phyloP scores from a whole-genome alignment of 2,888 invertebrate species.

The Spialia ferax region DNA sequence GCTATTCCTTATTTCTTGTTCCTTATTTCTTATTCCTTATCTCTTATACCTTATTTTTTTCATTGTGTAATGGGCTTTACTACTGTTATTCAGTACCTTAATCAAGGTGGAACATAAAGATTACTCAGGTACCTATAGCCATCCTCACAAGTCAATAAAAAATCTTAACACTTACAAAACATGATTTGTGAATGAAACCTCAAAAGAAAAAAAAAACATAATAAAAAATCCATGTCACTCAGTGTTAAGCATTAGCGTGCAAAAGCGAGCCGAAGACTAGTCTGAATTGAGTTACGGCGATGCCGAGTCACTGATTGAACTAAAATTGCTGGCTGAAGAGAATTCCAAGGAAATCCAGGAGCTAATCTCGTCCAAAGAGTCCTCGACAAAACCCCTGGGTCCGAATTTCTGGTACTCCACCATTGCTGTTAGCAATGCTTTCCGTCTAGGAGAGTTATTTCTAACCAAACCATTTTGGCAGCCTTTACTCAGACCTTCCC shows the following conservation, averaged over 20 bases:
- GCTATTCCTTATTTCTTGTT: too few relatives aligned
- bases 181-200: too few relatives aligned
- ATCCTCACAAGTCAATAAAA: too few relatives aligned
- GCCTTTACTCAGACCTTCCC: slow-evolving; percentile 94
- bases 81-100: too few relatives aligned
- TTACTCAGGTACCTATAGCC: too few relatives aligned
- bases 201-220: too few relatives aligned
- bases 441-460: slow-evolving; percentile 87
- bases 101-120: too few relatives aligned
- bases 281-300: slow-evolving; percentile 92
- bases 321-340: slow-evolving; percentile 89
- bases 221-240: slow-evolving; percentile 57
- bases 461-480: slow-evolving; percentile 48
- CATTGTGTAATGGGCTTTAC: too few relatives aligned
- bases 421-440: slow-evolving; percentile 86
- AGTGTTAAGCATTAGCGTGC: slow-evolving; percentile 53
- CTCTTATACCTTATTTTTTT: too few relatives aligned
- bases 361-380: slow-evolving; percentile 79
- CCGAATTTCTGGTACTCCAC: slow-evolving; percentile 90
- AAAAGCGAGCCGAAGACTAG: slow-evolving; percentile 90
- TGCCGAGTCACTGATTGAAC: slow-evolving; percentile 89
- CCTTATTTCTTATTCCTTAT: too few relatives aligned
- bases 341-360: slow-evolving; percentile 86
- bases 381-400: slow-evolving; percentile 75
- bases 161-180: too few relatives aligned